These are phyloP conservation scores for Cinclus cinclus DNA, from an alignment of 2,113 vertebrate genomes.

Conservation along the genomic window DNA sequence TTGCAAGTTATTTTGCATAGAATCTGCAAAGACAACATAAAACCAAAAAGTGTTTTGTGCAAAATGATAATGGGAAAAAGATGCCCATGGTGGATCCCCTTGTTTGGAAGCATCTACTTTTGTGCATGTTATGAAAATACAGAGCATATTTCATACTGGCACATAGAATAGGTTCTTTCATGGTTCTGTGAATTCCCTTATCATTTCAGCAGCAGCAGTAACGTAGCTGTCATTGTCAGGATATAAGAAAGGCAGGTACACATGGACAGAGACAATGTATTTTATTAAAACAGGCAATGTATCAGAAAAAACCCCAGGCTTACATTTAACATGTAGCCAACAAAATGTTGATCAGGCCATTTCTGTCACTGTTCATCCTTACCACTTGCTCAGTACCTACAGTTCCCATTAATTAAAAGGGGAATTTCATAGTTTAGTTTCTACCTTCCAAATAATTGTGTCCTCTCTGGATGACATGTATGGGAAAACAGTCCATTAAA, in stretches of 20 bases:
- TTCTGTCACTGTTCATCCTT: not conserved
- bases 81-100: not conserved
- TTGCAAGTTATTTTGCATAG: not conserved
- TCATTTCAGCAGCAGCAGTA: not conserved
- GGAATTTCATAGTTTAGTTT: not conserved
- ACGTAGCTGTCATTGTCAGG: not conserved
- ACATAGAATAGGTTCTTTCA: not conserved
- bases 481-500: slow-evolving; percentile 40
- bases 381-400: not conserved
- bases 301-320: not conserved
- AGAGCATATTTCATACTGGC: not conserved
- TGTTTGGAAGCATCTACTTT: not conserved
- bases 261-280: not conserved
- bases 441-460: not conserved
- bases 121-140: not conserved
- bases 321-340: not conserved
- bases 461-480: not conserved
- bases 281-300: not conserved
- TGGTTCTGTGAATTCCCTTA: not conserved
- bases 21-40: not conserved
- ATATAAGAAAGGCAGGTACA: not conserved
- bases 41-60: not conserved
- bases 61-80: not conserved
- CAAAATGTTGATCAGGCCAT: not conserved
- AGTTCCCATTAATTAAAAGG: not conserved